A percentile compares a stretch with the other conserved stretches of the same genome.
These are phyloP conservation scores for Rhadina sibilatrix DNA, from an alignment of 2,113 vertebrate genomes.

Conservation along the genomic window DNA sequence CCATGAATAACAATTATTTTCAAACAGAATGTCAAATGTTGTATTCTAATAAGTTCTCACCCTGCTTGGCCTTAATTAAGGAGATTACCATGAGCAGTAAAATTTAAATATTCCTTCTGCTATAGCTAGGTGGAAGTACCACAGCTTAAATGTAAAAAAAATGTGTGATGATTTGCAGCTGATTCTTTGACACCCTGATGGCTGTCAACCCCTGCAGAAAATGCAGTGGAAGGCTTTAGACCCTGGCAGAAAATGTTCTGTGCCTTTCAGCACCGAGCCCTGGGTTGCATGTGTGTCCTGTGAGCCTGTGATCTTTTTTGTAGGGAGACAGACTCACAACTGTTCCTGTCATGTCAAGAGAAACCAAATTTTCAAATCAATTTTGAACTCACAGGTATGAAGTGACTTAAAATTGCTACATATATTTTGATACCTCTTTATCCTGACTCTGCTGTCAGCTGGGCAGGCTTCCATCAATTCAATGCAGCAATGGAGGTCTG, in stretches of 20 bases:
- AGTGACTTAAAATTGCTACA: neutral
- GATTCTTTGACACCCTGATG: neutral
- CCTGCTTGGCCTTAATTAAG: neutral
- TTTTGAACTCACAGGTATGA: neutral
- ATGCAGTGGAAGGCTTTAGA: neutral
- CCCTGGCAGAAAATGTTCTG: neutral
- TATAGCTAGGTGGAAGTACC: neutral
- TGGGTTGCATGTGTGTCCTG: neutral
- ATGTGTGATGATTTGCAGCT: neutral
- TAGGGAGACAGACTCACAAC: neutral
- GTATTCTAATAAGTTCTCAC: neutral
- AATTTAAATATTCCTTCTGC: neutral
- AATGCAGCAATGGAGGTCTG: neutral
- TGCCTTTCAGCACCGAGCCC: neutral
- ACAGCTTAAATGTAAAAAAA: neutral
- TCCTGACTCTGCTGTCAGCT: neutral
- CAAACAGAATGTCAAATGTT: neutral
- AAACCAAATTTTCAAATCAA: neutral
- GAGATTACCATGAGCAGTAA: neutral
- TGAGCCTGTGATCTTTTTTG: rapidly evolving
- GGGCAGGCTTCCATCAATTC: neutral
- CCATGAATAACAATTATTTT: neutral
- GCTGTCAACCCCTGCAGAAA: neutral
- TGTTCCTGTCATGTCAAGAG: neutral
- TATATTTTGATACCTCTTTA: neutral